Evolutionary conservation across 2,888 invertebrate genomes (phyloP).

Genomic region (Acanthacorydalis orientalis): DNA sequence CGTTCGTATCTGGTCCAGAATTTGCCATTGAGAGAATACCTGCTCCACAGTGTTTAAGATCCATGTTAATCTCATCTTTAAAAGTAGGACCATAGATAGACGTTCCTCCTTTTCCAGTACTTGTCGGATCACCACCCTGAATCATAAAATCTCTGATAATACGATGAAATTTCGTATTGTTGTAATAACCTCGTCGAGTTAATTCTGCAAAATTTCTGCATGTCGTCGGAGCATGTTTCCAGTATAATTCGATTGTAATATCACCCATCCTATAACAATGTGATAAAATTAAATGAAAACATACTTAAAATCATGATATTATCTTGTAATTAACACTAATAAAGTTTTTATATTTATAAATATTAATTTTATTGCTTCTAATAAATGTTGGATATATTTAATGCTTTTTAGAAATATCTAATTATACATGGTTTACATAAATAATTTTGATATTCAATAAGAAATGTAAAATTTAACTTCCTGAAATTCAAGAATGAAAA

Average conservation of each 20-base stretch:
- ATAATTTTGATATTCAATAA: too few relatives aligned
- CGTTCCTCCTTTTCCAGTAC: slow-evolving; percentile 88
- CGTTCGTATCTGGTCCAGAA: slow-evolving; percentile 91
- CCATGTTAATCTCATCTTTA: slow-evolving; percentile 86
- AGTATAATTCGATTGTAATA: slow-evolving; percentile 83
- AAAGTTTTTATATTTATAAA: slow-evolving; percentile 4
- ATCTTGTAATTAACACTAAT: background rate
- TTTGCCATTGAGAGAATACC: slow-evolving; percentile 96
- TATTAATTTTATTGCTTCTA: slow-evolving; percentile 3
- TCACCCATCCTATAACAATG: slow-evolving; percentile 69
- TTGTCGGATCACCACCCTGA: slow-evolving; percentile 94
- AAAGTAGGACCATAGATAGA: slow-evolving; percentile 94
- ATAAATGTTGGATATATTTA: background rate
- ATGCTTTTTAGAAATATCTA: too few relatives aligned
- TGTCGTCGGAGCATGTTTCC: slow-evolving; percentile 96
- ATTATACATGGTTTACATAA: too few relatives aligned
- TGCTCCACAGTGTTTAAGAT: slow-evolving; percentile 86
- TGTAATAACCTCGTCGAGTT: slow-evolving; percentile 83
- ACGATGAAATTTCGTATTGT: slow-evolving; percentile 89
- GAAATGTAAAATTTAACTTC: too few relatives aligned
- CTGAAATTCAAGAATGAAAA: too few relatives aligned
- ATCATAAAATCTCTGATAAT: slow-evolving; percentile 90
- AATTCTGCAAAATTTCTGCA: slow-evolving; percentile 96
- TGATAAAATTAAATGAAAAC: slow-evolving; percentile 3
- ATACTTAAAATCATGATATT: background rate